A percentile compares a stretch with the other conserved stretches of the same genome.
Conservation (phyloP, 2,113 vertebrate species). For the Drymodes brunneopygia region DNA sequence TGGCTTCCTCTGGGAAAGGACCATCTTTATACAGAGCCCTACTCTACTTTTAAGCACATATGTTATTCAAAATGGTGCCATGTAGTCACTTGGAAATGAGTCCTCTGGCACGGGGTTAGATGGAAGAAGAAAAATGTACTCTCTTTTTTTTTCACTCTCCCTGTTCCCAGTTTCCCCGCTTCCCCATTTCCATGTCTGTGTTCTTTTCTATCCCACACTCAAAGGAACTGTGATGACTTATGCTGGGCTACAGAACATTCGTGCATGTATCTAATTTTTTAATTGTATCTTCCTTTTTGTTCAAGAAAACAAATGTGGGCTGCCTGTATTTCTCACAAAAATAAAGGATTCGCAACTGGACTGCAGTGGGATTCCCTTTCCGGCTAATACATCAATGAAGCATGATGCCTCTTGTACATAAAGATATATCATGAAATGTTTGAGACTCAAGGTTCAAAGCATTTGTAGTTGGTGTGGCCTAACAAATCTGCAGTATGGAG, state of each 20-base stretch:
- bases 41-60: not conserved
- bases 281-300: not conserved
- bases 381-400: not conserved
- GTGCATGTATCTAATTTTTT: not conserved
- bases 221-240: not conserved
- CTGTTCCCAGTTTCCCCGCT: fast-evolving
- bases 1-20: not conserved
- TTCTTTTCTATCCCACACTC: not conserved
- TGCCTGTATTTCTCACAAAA: not conserved
- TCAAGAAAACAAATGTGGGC: not conserved
- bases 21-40: not conserved
- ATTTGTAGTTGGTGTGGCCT: not conserved
- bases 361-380: fast-evolving
- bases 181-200: not conserved
- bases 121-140: not conserved
- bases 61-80: not conserved
- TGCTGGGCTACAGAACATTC: not conserved
- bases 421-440: not conserved
- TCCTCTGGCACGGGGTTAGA: not conserved
- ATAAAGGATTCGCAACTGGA: not conserved
- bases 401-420: fast-evolving
- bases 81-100: not conserved
- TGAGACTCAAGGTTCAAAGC: not conserved
- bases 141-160: not conserved
- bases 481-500: not conserved